phyloP scores from a whole-genome alignment of 2,113 vertebrate species.

The Gobiocypris rarus region DNA sequence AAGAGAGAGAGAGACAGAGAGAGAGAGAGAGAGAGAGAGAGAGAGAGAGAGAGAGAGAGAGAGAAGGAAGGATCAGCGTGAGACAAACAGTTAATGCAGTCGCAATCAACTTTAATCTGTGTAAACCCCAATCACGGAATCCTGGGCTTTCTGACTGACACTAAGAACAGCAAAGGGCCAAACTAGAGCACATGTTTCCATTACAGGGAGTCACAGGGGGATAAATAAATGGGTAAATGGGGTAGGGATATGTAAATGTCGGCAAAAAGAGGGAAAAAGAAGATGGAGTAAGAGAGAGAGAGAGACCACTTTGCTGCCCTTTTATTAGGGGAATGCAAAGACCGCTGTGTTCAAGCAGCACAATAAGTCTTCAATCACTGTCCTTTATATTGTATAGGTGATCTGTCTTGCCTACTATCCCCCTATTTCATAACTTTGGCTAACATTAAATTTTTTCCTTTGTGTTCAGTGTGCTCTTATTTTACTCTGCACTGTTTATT shows the following conservation, averaged over 20 bases:
- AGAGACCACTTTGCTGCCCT: conserved; percentile 43
- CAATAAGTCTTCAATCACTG: conserved; percentile 10
- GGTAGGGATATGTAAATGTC: conserved; percentile 31
- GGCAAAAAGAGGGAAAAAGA: conserved; percentile 8
- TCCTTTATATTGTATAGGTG: background rate
- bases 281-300: background rate
- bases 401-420: background rate
- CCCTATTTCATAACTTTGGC: background rate
- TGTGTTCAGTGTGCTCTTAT: background rate
- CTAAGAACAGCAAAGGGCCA: conserved; percentile 24
- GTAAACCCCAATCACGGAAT: conserved; percentile 30
- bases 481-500: background rate
- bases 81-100: conserved; percentile 33
- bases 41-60: conserved; percentile 17
- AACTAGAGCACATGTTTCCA: conserved; percentile 40
- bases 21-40: conserved; percentile 9
- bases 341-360: background rate
- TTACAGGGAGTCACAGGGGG: conserved; percentile 2
- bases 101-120: conserved; percentile 43
- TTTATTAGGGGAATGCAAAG: conserved; percentile 7
- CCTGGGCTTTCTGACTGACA: conserved; percentile 11
- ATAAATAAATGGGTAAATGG: conserved; percentile 37
- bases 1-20: conserved; percentile 6
- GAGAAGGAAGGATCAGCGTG: background rate
- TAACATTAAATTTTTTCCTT: background rate